Percentiles rank a stretch among this genome's conserved stretches.
Evolutionary conservation across 2,888 invertebrate genomes (phyloP).

Genomic region (Caenorhabditis japonica): DNA sequence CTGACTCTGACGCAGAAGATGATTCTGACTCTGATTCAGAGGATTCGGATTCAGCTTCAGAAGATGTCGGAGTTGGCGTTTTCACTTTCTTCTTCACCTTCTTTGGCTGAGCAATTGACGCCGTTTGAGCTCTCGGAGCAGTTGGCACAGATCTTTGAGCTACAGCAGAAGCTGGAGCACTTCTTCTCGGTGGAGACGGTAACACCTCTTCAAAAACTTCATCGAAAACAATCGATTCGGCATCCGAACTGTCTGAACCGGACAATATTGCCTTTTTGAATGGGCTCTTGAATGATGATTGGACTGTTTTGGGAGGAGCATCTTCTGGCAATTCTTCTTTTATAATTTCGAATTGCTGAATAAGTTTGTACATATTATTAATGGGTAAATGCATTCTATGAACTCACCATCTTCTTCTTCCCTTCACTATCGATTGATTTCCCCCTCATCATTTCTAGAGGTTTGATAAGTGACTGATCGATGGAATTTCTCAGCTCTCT

Average conservation of each 20-base stretch:
- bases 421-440: slow-evolving; percentile 4
- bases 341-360: slow-evolving; percentile 29
- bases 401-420: slow-evolving; percentile 16
- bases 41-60: slow-evolving; percentile 12
- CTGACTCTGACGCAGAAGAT: slow-evolving; percentile 1
- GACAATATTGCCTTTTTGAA: slow-evolving; percentile 55
- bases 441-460: slow-evolving; percentile 22
- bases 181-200: slow-evolving; percentile 21
- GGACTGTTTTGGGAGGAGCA: slow-evolving; percentile 3
- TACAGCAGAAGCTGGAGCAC: slow-evolving; percentile 3
- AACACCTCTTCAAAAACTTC: slow-evolving; percentile 44
- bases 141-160: too few species aligned
- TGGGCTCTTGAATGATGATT: slow-evolving; percentile 46
- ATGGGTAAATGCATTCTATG: too few species aligned
- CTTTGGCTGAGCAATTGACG: neutral
- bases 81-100: slow-evolving; percentile 16
- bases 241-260: slow-evolving; percentile 57
- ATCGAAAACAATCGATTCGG: slow-evolving; percentile 56
- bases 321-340: slow-evolving; percentile 32
- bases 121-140: neutral
- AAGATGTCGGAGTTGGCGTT: slow-evolving; percentile 18
- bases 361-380: too few species aligned
- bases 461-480: slow-evolving; percentile 53
- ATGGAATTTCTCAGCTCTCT: slow-evolving; percentile 59
- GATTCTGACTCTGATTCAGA: slow-evolving; percentile 2